Evolutionary conservation across 35 echinoderm and acorn worm genomes (phyloP).

Genomic region (Hemicentrotus pulcherrimus): DNA sequence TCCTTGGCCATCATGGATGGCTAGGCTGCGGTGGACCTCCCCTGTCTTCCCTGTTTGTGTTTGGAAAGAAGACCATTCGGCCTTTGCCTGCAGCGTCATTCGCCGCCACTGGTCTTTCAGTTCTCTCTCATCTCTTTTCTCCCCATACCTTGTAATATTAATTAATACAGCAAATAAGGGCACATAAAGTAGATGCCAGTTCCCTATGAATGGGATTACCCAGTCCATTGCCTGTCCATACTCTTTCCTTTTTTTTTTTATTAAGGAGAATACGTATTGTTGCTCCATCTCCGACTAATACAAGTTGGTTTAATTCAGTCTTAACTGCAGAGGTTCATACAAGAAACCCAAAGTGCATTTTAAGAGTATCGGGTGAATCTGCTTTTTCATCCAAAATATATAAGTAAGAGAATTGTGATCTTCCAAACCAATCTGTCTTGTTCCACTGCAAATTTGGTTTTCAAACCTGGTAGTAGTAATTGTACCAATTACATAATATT

Average conservation of each 20-base stretch:
- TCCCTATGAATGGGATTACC: slow-evolving; percentile 51
- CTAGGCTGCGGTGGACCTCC: no score
- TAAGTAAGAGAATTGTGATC: neutral
- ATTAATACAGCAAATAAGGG: no score
- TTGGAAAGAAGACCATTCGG: no score
- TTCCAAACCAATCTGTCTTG: neutral
- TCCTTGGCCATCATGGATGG: no score
- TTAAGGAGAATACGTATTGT: slow-evolving; percentile 42
- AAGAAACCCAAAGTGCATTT: neutral
- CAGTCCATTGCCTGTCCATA: slow-evolving; percentile 44
- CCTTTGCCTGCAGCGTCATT: no score
- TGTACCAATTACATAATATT: no score
- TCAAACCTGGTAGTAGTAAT: neutral
- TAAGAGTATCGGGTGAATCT: neutral
- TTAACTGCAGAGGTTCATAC: neutral
- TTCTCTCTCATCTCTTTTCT: no score
- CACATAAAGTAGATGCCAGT: slow-evolving; percentile 60
- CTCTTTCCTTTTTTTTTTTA: neutral
- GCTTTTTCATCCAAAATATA: neutral
- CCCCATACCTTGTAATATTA: no score
- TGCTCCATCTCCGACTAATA: slow-evolving; percentile 59
- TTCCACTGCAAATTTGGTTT: slow-evolving; percentile 5
- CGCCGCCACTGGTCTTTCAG: no score
- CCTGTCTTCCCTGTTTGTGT: no score
- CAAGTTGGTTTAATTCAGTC: neutral